Base-by-base conservation (phyloP, 2,797 vertebrate species). In the Dicrostonyx torquatus region DNA sequence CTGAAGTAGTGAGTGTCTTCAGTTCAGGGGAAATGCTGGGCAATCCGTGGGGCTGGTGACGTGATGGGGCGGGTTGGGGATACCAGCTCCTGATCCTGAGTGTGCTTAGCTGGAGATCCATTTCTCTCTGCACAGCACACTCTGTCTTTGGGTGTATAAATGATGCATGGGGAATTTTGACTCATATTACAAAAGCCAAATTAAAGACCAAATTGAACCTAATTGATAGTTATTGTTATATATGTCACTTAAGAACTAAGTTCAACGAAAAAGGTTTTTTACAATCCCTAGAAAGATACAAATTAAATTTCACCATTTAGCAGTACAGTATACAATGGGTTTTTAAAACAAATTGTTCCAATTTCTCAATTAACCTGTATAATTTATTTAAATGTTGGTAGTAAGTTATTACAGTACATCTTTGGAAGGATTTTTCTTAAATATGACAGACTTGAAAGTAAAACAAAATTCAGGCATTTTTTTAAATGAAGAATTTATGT, bases 321-420 rank as follows among this genome's bases (percentile, higher is more conserved):
- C 37, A 88, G 60, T 50, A 58, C 13, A 73, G 15, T 78, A 58
- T 89, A 34, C 76, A 87, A 12, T 76, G 62, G n/a, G 10, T n/a
- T 40, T 95, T 97, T 84, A 26, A 78, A 87, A 94, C 53, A 83
- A 75, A 75, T 89, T 87, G n/a, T 73, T 34, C 24, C 37, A 79
- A 45, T 89, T 78, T 88, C 11, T 93, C 64, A 90, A 8, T 93
- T 93, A 89, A 90, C 89, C 66, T 78, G 17, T 86, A 1, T 78
- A 73, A 79, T 90, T 93, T 96, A 92, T 88, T 93, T 94, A 95
- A 93, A 89, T 95, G 60, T 96, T 87, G 73, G 3, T 91, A 45
- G 62, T 95, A 91, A 89, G 84, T 72, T 58, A 68, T 62, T 87
- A 53, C 18, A 88, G 68, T 60, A 82, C 82, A 87, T 89, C 64